Evolutionary conservation across 2,113 vertebrate genomes (phyloP).

Genomic region (Epinephelus lanceolatus): DNA sequence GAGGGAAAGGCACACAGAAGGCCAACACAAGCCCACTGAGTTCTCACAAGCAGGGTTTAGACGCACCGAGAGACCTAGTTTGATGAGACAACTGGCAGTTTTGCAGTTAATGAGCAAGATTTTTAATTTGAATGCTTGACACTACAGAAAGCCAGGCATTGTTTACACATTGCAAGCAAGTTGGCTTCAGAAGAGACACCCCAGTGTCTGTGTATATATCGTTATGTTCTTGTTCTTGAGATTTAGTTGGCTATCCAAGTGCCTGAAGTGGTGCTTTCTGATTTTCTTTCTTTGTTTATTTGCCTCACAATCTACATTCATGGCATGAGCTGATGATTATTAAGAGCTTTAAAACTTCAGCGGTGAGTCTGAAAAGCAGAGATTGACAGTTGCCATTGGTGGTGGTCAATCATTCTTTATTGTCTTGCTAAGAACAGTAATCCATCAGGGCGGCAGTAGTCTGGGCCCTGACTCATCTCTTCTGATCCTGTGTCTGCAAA

Average conservation of each 20-base stretch:
- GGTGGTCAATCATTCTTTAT: constrained; percentile 89
- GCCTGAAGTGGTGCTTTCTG: constrained; percentile 98
- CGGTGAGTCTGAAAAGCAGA: constrained; percentile 89
- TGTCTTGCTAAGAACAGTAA: constrained; percentile 89
- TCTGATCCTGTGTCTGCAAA: constrained; percentile 95
- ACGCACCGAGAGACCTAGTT: constrained; percentile 65
- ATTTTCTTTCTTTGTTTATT: constrained; percentile 84
- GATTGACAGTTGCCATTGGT: constrained; percentile 87
- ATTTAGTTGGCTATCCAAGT: constrained; percentile 92
- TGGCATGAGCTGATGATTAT: constrained; percentile 97
- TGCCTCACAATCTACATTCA: constrained; percentile 97
- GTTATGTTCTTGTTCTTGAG: constrained; percentile 81
- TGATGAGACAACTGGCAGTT: constrained; percentile 64
- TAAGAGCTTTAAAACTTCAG: constrained; percentile 97
- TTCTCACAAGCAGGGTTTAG: constrained; percentile 68
- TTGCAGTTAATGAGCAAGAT: constrained; percentile 79
- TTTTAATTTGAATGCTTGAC: constrained; percentile 88
- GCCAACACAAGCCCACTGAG: constrained; percentile 64
- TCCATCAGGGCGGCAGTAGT: constrained; percentile 91
- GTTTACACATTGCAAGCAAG: constrained; percentile 92
- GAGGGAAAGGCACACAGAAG: constrained; percentile 68
- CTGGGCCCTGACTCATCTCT: constrained; percentile 94
- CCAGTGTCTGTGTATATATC: constrained; percentile 89
- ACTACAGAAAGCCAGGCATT: constrained; percentile 88
- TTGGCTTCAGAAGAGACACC: constrained; percentile 91